Evolutionary conservation across 2,113 vertebrate species (phyloP), one percentile per base, ranked within the genome.

Genomic region (Scomber colias): DNA sequence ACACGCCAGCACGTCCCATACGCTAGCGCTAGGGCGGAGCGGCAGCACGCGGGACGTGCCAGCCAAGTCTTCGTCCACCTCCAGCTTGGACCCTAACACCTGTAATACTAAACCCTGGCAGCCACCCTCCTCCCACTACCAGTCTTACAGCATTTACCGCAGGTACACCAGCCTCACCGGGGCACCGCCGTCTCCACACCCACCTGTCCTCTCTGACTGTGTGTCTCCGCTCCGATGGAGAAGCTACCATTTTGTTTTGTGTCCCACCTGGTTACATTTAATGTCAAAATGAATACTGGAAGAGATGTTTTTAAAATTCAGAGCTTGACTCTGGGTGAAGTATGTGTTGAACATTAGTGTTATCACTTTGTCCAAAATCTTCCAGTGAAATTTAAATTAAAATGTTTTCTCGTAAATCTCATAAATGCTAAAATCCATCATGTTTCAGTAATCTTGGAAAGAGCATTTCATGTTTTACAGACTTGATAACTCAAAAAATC

Each of bases 31-130:
- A 88, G 95, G 95, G 91, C 94, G 95, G 86, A 95, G 95, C 81
- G 93, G 94, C 94, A 96, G 95, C 94, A 94, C 92, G 92, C 94
- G 95, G 90, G 95, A 96, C 93, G 94, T 96, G 91, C 95, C 95
- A 19, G 89, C 94, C 92, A 96, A 95, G 92, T 96, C 95, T 84
- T 95, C 95, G 83, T 96, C 95, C 79, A 94, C 94, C 90, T 95
- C 95, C 94, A 95, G 93, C 91, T 92, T 96, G 95, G 95, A 96
- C 84, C 94, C 95, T 95, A 95, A 94, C 94, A 90, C 93, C 94
- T 93, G 90, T 94, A 94, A 94, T 81, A 91, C 95, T 95, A 96
- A 96, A 93, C 90, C 94, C 89, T 95, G 94, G 94, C 95, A 95
- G 82, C 90, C 92, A 56, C 90, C 93, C 85, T 14, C 93, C 87